These are phyloP conservation scores for Otis tarda DNA, from an alignment of 2,113 vertebrate species.

Conservation along the genomic window DNA sequence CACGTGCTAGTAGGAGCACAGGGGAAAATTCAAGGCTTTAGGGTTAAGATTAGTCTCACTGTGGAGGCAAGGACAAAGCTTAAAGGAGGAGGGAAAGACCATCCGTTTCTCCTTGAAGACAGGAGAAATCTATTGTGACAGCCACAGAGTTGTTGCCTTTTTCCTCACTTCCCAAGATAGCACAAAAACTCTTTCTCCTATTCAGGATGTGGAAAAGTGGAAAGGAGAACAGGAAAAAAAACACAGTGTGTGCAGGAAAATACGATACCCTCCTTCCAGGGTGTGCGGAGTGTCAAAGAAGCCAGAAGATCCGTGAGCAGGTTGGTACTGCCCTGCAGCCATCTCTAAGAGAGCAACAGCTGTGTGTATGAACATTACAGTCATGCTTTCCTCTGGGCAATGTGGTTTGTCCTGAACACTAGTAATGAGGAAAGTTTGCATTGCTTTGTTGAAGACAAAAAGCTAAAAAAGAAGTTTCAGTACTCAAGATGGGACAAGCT, in stretches of 20 bases:
- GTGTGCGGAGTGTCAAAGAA: not conserved
- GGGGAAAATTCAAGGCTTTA: not conserved
- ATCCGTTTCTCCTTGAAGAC: not conserved
- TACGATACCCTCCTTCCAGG: not conserved
- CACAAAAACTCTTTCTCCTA: not conserved
- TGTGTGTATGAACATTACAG: not conserved
- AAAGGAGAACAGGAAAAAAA: not conserved
- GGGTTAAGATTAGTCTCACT: not conserved
- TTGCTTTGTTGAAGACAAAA: not conserved
- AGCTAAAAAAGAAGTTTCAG: not conserved
- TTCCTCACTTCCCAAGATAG: not conserved
- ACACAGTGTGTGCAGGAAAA: not conserved
- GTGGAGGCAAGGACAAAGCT: not conserved
- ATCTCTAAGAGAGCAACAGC: not conserved
- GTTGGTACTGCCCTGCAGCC: not conserved
- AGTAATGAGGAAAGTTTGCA: not conserved
- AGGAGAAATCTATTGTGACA: not conserved
- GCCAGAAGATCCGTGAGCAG: not conserved
- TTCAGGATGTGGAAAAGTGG: not conserved
- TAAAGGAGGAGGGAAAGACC: not conserved
- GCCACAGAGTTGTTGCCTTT: not conserved
- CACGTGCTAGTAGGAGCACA: not conserved
- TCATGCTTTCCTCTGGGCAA: not conserved
- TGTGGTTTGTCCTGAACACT: not conserved
- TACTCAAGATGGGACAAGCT: not conserved